Conservation (phyloP, 2,888 invertebrate genomes). For the Heliconius sara region DNA sequence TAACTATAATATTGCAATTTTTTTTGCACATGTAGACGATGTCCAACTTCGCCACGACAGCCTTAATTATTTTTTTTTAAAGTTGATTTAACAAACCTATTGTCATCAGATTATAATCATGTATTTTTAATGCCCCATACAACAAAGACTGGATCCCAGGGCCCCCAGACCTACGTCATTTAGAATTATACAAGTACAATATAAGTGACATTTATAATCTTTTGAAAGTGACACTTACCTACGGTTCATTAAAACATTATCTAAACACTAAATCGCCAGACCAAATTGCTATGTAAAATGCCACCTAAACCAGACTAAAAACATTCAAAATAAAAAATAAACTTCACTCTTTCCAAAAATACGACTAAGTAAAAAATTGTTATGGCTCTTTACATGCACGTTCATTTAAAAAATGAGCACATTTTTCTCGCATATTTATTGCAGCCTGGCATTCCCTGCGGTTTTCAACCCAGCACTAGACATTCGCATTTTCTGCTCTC, state of each 20-base stretch:
- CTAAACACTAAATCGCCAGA: neutral
- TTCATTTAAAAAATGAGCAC: constrained; percentile 23
- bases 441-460: constrained; percentile 8
- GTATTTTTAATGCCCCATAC: too few species aligned
- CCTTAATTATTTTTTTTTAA: neutral
- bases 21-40: neutral
- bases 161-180: too few species aligned
- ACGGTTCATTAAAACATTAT: too few species aligned
- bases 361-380: neutral
- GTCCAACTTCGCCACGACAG: neutral
- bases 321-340: neutral
- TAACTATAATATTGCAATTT: too few species aligned
- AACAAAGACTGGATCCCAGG: too few species aligned
- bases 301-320: neutral
- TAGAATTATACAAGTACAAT: too few species aligned
- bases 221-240: too few species aligned
- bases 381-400: neutral
- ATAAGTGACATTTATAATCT: too few species aligned
- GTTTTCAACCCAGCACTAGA: constrained; percentile 9
- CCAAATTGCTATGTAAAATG: neutral
- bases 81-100: neutral
- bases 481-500: constrained; percentile 25
- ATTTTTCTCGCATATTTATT: constrained; percentile 28
- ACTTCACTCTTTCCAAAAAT: neutral
- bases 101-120: too few species aligned